phyloP scores from a whole-genome alignment of 2,797 vertebrate species.

The Propithecus deckenii region DNA sequence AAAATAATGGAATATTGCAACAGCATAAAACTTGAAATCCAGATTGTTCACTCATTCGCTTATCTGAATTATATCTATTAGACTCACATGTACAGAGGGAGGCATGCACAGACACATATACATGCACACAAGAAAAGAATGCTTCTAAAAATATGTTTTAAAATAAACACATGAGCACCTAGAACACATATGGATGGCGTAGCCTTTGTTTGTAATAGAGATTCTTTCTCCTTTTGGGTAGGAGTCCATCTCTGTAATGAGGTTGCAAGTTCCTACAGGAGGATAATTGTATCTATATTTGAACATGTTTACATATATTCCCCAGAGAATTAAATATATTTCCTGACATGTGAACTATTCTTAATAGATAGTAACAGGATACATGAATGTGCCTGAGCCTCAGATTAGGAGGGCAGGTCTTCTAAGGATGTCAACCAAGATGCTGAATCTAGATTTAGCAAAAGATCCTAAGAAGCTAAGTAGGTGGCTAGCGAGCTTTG shows the following conservation, averaged over 20 bases:
- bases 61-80: not conserved
- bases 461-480: not conserved
- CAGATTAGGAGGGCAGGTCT: not conserved
- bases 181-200: rapidly evolving
- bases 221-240: not conserved
- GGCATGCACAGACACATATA: not conserved
- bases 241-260: not conserved
- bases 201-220: not conserved
- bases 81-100: not conserved
- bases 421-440: not conserved
- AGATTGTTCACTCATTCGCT: not conserved
- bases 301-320: not conserved
- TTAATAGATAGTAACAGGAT: not conserved
- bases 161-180: not conserved
- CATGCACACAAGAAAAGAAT: not conserved
- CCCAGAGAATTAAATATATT: not conserved
- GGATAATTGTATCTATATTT: not conserved
- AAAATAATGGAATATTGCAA: not conserved
- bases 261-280: not conserved
- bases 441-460: not conserved
- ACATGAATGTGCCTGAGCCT: not conserved
- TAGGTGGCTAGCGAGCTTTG: not conserved
- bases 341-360: not conserved
- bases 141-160: not conserved
- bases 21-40: not conserved